phyloP scores from a whole-genome alignment of 2,797 vertebrate genomes.

The Sebastes iracundus region DNA sequence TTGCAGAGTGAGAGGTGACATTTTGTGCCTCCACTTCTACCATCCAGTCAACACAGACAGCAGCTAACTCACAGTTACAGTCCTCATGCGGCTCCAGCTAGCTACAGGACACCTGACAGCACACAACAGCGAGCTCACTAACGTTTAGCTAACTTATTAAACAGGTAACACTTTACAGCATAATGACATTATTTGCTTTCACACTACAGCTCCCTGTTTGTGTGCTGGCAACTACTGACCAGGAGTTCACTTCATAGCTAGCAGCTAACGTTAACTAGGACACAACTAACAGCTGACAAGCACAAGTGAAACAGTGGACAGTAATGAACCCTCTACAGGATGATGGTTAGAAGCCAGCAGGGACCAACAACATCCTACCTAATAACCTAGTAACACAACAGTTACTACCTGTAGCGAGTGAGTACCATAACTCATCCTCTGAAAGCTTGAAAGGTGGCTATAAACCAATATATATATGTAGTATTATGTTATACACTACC shows the following conservation, averaged over 20 bases:
- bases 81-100: neutral
- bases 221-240: neutral
- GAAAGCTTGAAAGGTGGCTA: neutral
- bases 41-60: neutral
- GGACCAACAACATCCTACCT: neutral
- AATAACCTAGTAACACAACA: neutral
- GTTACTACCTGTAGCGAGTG: neutral
- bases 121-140: slow-evolving; percentile 43
- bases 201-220: too few relatives aligned
- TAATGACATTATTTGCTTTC: neutral
- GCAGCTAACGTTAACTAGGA: slow-evolving; percentile 21
- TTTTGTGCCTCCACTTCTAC: neutral
- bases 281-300: neutral
- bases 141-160: neutral
- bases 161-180: slow-evolving; percentile 1
- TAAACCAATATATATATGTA: neutral
- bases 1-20: neutral
- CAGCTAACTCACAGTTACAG: slow-evolving; percentile 37
- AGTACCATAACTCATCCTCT: neutral
- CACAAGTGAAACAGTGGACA: slow-evolving; percentile 7
- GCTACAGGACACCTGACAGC: too few relatives aligned
- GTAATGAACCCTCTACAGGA: neutral
- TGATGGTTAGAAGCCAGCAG: neutral
- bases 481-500: neutral
- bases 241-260: neutral